Evolutionary conservation across 1,140 invertebrate genomes (phyloP).

Genomic region (Spodoptera litura): DNA sequence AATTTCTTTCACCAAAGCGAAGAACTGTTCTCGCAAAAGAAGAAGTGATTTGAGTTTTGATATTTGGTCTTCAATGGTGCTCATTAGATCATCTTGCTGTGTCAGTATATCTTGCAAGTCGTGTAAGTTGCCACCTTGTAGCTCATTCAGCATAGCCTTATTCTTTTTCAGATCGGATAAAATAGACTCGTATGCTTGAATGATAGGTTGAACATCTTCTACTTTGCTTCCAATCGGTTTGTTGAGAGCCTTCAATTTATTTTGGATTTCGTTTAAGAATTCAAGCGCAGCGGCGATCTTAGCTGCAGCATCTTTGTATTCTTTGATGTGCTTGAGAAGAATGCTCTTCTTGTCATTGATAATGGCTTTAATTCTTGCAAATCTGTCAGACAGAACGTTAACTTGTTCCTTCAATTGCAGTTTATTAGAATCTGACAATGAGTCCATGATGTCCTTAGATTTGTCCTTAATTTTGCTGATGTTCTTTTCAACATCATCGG

Average conservation of each 20-base stretch:
- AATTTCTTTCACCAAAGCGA: constrained; percentile 94
- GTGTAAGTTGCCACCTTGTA: constrained; percentile 90
- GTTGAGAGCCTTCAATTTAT: constrained; percentile 93
- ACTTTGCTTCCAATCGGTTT: constrained; percentile 94
- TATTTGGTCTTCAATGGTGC: constrained; percentile 93
- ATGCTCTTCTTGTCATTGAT: constrained; percentile 91
- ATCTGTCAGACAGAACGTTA: constrained; percentile 91
- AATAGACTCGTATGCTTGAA: constrained; percentile 92
- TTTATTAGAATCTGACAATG: constrained; percentile 94
- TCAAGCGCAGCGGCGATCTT: constrained; percentile 92
- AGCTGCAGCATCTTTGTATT: constrained; percentile 92
- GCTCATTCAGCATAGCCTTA: constrained; percentile 92
- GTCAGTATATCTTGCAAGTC: constrained; percentile 92
- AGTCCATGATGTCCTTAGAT: constrained; percentile 92
- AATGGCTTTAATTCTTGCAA: constrained; percentile 90
- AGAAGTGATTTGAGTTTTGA: constrained; percentile 92
- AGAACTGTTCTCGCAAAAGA: constrained; percentile 94
- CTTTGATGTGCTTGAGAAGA: constrained; percentile 91
- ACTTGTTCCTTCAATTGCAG: constrained; percentile 92
- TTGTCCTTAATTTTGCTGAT: constrained; percentile 92
- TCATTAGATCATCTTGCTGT: constrained; percentile 94
- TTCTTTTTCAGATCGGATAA: constrained; percentile 93
- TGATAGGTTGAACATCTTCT: constrained; percentile 93
- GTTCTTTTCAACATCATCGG: constrained; percentile 89
- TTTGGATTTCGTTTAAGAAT: constrained; percentile 93